Percentiles rank a stretch among this genome's conserved stretches.
Evolutionary conservation across 2,113 vertebrate genomes (phyloP).

Genomic region (Ailurus styani): DNA sequence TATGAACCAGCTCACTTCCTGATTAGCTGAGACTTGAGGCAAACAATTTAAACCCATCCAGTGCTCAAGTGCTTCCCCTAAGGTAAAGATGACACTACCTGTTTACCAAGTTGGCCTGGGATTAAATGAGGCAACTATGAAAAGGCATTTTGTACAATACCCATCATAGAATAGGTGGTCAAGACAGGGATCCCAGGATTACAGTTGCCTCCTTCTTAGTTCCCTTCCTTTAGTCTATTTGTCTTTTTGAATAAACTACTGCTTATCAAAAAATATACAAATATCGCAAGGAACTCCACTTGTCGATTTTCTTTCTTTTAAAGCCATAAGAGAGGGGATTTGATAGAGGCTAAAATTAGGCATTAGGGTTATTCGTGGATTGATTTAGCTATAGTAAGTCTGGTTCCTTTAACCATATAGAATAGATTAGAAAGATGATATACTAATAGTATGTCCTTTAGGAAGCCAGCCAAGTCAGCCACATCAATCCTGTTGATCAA

Average conservation of each 20-base stretch:
- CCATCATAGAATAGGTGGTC: background rate
- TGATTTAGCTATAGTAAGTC: background rate
- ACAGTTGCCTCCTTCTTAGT: background rate
- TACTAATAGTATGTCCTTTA: background rate
- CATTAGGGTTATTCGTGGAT: background rate
- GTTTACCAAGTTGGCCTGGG: background rate
- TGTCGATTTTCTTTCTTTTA: background rate
- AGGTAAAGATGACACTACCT: background rate
- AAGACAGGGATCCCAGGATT: accelerated
- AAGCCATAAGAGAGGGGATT: background rate
- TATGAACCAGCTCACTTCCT: background rate
- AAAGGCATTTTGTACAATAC: background rate
- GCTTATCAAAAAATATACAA: background rate
- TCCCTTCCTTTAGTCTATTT: background rate
- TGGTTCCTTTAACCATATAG: background rate
- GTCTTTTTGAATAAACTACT: background rate
- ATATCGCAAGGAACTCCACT: background rate
- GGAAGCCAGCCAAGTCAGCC: background rate
- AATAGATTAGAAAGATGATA: background rate
- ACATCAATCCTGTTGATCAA: background rate
- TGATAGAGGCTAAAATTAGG: background rate
- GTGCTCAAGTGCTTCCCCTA: background rate
- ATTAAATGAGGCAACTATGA: background rate
- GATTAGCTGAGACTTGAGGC: background rate
- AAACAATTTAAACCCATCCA: background rate